Percentiles rank a stretch among this genome's conserved stretches.
Conservation (phyloP, 2,888 invertebrate genomes). For the Plagodis pulveraria region DNA sequence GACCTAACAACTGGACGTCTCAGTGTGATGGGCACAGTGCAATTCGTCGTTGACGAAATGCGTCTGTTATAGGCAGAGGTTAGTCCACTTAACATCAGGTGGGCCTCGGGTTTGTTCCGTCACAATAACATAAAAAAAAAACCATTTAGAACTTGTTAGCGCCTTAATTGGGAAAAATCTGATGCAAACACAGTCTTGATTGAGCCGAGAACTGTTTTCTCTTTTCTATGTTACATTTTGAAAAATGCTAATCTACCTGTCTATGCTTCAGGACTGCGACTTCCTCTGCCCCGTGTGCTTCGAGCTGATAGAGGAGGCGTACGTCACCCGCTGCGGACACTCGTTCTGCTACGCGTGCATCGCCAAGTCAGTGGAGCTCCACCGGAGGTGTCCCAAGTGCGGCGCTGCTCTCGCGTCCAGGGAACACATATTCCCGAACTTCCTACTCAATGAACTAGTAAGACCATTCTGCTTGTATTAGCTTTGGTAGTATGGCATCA, state of each 20-base stretch:
- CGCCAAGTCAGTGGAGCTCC: conserved; percentile 93
- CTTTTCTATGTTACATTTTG: neutral
- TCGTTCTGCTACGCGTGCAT: conserved; percentile 96
- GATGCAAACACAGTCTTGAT: too few species aligned
- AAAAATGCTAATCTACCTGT: neutral
- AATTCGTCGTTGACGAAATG: too few species aligned
- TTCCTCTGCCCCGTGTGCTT: conserved; percentile 92
- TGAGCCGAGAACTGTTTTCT: too few species aligned
- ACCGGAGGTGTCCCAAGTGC: conserved; percentile 92
- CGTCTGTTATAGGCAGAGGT: too few species aligned
- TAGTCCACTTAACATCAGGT: too few species aligned
- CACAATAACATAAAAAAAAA: too few species aligned
- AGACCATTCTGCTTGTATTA: neutral
- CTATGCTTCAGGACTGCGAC: conserved; percentile 78
- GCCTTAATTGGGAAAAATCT: too few species aligned
- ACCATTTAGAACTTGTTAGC: too few species aligned
- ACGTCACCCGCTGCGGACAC: conserved; percentile 96
- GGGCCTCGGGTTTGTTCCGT: too few species aligned
- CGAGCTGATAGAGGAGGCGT: conserved; percentile 94
- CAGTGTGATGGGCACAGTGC: too few species aligned
- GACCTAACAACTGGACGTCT: too few species aligned
- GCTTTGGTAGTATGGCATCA: neutral
- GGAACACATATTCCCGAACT: conserved; percentile 94
- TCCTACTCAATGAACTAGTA: conserved; percentile 91
- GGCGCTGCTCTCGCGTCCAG: conserved; percentile 88